Evolutionary conservation across 2,888 invertebrate species (phyloP).

Genomic region (Dicyrtoma fusca): DNA sequence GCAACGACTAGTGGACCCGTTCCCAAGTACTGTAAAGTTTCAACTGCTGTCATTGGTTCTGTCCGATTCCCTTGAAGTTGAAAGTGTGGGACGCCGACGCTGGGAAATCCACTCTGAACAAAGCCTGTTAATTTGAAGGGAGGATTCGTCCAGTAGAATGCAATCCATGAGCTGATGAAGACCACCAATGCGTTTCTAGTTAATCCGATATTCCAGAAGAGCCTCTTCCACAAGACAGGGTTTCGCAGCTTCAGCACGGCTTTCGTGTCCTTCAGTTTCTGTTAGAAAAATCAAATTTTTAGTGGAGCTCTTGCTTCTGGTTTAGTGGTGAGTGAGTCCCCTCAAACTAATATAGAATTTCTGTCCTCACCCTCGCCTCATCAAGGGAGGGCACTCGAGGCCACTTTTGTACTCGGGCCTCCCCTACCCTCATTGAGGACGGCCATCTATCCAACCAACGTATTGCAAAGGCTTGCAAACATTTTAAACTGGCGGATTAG

Average conservation of each 20-base stretch:
- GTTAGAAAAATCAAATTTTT: constrained; percentile 44
- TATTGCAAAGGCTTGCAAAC: too few relatives aligned
- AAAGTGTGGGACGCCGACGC: constrained; percentile 72
- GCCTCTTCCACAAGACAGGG: constrained; percentile 10
- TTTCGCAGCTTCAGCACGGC: constrained; percentile 56
- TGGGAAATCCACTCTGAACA: constrained; percentile 69
- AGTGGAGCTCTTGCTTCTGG: not conserved
- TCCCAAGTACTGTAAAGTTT: constrained; percentile 64
- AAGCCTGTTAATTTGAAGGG: constrained; percentile 70
- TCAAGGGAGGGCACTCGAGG: too few relatives aligned
- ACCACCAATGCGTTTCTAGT: constrained; percentile 81
- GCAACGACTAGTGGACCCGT: constrained; percentile 84
- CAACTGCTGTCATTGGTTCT: constrained; percentile 33
- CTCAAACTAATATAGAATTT: too few relatives aligned
- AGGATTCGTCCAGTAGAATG: constrained; percentile 64
- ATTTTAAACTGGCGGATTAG: too few relatives aligned
- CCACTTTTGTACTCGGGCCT: too few relatives aligned
- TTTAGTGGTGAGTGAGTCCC: not conserved
- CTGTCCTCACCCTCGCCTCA: too few relatives aligned
- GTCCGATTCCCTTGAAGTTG: constrained; percentile 61
- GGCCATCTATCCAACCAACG: too few relatives aligned
- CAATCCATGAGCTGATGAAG: constrained; percentile 66
- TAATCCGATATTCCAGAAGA: constrained; percentile 73
- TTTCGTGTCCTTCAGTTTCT: constrained; percentile 27
- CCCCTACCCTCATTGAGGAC: too few relatives aligned